Conservation (phyloP, 1,140 invertebrate genomes). For the Panonychus citri region DNA sequence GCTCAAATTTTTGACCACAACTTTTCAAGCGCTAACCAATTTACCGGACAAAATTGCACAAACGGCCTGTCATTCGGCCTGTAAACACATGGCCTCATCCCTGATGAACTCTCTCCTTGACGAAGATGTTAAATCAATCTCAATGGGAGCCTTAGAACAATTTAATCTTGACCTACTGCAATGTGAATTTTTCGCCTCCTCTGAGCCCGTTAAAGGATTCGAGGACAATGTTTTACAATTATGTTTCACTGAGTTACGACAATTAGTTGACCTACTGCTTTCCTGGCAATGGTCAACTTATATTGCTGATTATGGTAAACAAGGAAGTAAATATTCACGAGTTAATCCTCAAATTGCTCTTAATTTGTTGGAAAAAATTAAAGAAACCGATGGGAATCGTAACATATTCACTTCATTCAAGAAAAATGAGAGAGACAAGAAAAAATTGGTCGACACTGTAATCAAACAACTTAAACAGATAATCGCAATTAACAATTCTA, state of each 20-base stretch:
- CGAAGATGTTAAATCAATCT: constrained; percentile 71
- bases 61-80: constrained; percentile 66
- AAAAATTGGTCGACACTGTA: constrained; percentile 83
- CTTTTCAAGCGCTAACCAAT: constrained; percentile 73
- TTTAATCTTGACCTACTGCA: constrained; percentile 90
- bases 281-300: constrained; percentile 94
- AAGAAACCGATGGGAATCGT: constrained; percentile 75
- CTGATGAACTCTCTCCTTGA: constrained; percentile 47
- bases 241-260: constrained; percentile 65
- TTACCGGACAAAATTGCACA: constrained; percentile 71
- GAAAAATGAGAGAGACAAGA: constrained; percentile 82
- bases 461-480: constrained; percentile 73
- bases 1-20: constrained; percentile 77
- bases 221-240: constrained; percentile 58
- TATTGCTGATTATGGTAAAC: constrained; percentile 81
- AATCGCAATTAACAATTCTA: background rate
- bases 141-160: constrained; percentile 80
- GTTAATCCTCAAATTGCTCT: constrained; percentile 76
- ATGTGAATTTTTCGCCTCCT: constrained; percentile 88
- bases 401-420: constrained; percentile 81
- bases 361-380: constrained; percentile 79
- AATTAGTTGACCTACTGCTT: constrained; percentile 69
- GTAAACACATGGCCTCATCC: constrained; percentile 66
- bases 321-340: constrained; percentile 70
- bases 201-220: constrained; percentile 61